Conservation (phyloP, 1,140 invertebrate genomes). For the Arion vulgaris region DNA sequence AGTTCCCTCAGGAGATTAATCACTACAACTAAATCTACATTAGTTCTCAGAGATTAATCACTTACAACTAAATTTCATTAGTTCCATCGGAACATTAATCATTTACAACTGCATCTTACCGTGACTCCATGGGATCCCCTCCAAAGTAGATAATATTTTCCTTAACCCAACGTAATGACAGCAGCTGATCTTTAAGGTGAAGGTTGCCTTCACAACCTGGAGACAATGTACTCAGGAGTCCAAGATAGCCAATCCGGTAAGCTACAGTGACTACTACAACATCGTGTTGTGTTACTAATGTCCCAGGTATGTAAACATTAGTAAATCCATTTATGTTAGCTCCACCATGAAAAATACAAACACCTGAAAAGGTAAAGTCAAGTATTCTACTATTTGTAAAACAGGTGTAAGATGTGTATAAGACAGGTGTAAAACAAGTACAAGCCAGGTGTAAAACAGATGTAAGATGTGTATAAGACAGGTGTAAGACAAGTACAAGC, state of each 20-base stretch:
- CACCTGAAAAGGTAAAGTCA: constrained; percentile 76
- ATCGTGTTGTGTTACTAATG: constrained; percentile 81
- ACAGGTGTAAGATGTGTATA: too few species aligned
- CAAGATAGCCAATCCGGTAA: constrained; percentile 87
- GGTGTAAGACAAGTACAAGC: too few species aligned
- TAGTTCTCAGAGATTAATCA: too few species aligned
- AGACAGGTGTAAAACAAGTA: too few species aligned
- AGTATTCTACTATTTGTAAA: too few species aligned
- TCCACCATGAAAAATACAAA: constrained; percentile 97
- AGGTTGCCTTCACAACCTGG: constrained; percentile 61
- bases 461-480: too few species aligned
- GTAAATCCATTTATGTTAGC: constrained; percentile 90
- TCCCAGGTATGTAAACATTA: constrained; percentile 88
- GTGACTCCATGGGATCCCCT: constrained; percentile 69
- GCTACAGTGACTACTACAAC: constrained; percentile 83
- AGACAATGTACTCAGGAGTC: constrained; percentile 78
- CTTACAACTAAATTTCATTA: too few species aligned
- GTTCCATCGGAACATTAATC: too few species aligned
- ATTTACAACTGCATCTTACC: constrained; percentile 83
- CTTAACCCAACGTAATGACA: constrained; percentile 81
- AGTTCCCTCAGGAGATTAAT: too few species aligned
- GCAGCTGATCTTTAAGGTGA: constrained; percentile 77
- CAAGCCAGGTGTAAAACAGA: too few species aligned
- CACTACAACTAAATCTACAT: too few species aligned
- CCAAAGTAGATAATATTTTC: constrained; percentile 82